These are phyloP conservation scores for Camelus dromedarius DNA, from an alignment of 2,113 vertebrate genomes.

Conservation along the genomic window DNA sequence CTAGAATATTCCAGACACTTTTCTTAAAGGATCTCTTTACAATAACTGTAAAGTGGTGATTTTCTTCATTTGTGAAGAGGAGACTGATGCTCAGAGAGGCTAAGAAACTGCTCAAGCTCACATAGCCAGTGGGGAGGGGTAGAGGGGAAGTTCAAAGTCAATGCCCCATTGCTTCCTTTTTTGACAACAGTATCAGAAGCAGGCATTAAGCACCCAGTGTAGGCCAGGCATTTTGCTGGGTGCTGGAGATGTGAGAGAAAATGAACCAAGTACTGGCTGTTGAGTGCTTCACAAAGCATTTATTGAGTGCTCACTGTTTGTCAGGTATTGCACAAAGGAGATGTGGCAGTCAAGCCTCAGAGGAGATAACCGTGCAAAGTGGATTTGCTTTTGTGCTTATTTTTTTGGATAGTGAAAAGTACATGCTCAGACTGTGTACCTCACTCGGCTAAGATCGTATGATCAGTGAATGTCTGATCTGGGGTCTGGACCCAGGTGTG, in stretches of 20 bases:
- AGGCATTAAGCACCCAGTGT: background rate
- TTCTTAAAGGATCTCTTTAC: background rate
- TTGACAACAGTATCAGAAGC: background rate
- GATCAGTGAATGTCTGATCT: background rate
- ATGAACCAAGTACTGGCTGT: background rate
- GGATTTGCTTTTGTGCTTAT: background rate
- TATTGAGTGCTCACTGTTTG: no score
- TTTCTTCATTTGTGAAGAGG: conserved; percentile 33
- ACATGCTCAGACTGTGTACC: background rate
- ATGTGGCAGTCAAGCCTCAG: background rate
- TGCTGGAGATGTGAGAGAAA: background rate
- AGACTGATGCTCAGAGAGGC: background rate
- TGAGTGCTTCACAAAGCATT: background rate
- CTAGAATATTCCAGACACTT: background rate
- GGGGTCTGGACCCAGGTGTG: background rate
- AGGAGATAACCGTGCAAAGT: background rate
- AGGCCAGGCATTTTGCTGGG: background rate
- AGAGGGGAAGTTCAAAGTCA: background rate
- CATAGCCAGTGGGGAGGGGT: accelerated
- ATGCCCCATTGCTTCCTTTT: background rate
- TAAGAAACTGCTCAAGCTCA: background rate
- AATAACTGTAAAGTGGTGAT: conserved; percentile 2
- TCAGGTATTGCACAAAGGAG: background rate
- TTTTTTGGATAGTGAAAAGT: background rate
- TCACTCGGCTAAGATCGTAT: background rate